These are phyloP conservation scores for Pteronotus mesoamericanus DNA, from an alignment of 2,797 vertebrate species.

Conservation along the genomic window DNA sequence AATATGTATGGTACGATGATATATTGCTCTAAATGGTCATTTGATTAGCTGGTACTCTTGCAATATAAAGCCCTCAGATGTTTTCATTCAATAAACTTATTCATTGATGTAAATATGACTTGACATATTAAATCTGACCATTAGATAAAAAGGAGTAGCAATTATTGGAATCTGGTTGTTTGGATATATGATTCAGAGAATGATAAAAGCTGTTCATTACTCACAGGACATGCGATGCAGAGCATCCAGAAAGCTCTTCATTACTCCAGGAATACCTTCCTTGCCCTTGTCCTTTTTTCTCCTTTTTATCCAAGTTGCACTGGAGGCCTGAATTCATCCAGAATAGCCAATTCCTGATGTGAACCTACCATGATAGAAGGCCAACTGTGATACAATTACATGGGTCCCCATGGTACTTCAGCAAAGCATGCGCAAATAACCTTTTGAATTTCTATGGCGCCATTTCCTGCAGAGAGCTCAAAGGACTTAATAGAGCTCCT, in stretches of 20 bases:
- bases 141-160: not conserved
- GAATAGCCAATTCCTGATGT: not conserved
- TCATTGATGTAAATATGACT: not conserved
- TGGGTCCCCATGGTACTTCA: not conserved
- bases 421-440: conserved; percentile 5
- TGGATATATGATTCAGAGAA: not conserved
- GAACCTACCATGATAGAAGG: not conserved
- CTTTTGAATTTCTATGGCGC: conserved; percentile 4
- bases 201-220: not conserved
- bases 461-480: not conserved
- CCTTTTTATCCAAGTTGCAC: not conserved
- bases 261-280: not conserved
- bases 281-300: not conserved
- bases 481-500: not conserved
- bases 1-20: not conserved
- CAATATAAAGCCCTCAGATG: not conserved
- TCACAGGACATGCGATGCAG: not conserved
- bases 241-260: not conserved
- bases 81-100: not conserved
- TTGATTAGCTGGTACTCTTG: not conserved
- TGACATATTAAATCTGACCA: not conserved
- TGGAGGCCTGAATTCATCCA: not conserved
- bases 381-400: not conserved
- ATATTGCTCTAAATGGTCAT: not conserved
- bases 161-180: not conserved